Conservation (phyloP, 2,888 invertebrate genomes). For the Cetonia aurata region DNA sequence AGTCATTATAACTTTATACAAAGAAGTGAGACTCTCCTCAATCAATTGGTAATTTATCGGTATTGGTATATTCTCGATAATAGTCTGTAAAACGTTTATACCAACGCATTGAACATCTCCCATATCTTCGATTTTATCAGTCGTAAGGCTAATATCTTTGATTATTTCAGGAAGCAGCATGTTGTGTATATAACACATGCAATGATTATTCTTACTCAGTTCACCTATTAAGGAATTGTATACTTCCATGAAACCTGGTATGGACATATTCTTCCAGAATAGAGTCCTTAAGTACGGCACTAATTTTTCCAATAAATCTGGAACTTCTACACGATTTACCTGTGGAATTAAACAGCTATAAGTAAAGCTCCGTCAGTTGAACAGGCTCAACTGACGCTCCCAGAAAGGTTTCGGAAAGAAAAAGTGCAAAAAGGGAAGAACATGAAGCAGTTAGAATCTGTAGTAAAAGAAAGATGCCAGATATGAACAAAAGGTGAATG, state of each 20-base stretch:
- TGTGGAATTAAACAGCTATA: not conserved
- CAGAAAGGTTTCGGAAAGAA: too few relatives aligned
- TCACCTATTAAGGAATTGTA: constrained; percentile 45
- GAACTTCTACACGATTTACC: constrained; percentile 36
- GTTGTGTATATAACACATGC: constrained; percentile 46
- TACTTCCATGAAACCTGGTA: constrained; percentile 38
- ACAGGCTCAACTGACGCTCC: too few relatives aligned
- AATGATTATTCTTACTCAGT: constrained; percentile 43
- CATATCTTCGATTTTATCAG: constrained; percentile 38
- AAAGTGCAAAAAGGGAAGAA: too few relatives aligned
- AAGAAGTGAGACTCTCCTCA: constrained; percentile 45
- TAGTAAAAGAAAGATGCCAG: too few relatives aligned
- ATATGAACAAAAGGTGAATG: too few relatives aligned
- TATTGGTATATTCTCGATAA: constrained; percentile 48
- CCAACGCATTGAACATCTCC: constrained; percentile 47
- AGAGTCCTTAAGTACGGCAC: constrained; percentile 37
- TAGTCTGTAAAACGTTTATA: constrained; percentile 46
- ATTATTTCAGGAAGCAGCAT: constrained; percentile 49
- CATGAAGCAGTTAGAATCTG: too few relatives aligned
- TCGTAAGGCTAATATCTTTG: constrained; percentile 42
- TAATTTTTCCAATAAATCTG: constrained; percentile 41
- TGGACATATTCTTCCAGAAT: constrained; percentile 44
- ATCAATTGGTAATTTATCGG: constrained; percentile 48
- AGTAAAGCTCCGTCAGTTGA: too few relatives aligned
- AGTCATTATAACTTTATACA: constrained; percentile 47